phyloP scores from a whole-genome alignment of 2,113 vertebrate species.

The Capra hircus region DNA sequence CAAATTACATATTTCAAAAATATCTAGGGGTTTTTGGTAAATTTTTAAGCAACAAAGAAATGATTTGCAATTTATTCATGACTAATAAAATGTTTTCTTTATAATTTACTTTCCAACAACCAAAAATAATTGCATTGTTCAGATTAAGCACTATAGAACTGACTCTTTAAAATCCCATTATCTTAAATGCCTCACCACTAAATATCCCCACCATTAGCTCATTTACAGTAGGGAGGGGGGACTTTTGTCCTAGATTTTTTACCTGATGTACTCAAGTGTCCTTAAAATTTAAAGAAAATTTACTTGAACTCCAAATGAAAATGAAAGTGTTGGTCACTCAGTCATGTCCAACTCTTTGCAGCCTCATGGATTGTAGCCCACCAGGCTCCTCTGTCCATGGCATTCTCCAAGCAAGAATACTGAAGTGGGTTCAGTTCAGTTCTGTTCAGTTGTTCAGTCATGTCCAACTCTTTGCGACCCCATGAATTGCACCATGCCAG shows the following conservation, averaged over 20 bases:
- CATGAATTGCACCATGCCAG: too few species aligned
- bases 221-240: background rate
- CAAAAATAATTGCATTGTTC: slow-evolving; percentile 22
- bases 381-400: background rate
- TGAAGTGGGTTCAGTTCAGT: background rate
- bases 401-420: background rate
- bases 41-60: background rate
- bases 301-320: background rate
- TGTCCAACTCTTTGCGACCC: too few species aligned
- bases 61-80: background rate
- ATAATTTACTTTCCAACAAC: slow-evolving; percentile 27
- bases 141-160: slow-evolving; percentile 10
- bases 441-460: too few species aligned
- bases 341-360: background rate
- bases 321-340: background rate
- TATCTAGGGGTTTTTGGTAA: background rate
- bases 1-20: background rate
- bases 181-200: background rate
- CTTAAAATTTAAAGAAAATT: background rate
- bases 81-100: slow-evolving; percentile 33
- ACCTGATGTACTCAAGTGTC: background rate
- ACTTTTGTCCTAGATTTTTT: background rate
- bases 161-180: slow-evolving; percentile 33
- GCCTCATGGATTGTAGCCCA: background rate
- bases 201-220: background rate